phyloP scores from a whole-genome alignment of 2,797 vertebrate species.

The Enteromius radiatus region DNA sequence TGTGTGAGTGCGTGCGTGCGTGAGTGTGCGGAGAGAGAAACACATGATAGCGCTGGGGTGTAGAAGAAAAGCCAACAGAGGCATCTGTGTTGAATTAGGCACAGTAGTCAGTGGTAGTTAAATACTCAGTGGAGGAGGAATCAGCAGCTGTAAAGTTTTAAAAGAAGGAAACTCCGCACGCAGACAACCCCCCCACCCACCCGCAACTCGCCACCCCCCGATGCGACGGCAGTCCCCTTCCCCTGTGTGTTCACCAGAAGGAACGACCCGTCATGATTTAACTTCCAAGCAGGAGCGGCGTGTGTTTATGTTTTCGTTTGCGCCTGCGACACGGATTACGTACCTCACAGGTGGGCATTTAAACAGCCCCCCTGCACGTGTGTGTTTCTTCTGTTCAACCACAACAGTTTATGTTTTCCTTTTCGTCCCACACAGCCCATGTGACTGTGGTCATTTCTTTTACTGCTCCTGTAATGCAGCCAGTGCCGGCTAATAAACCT shows the following conservation, averaged over 20 bases:
- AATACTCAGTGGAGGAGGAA: conserved; percentile 77
- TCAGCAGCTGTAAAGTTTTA: conserved; percentile 78
- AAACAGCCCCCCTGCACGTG: conserved; percentile 44
- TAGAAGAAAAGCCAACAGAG: conserved; percentile 54
- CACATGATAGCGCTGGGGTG: conserved; percentile 45
- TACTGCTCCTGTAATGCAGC: conserved; percentile 48
- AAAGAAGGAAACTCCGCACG: conserved; percentile 77
- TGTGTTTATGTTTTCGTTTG: conserved; percentile 40
- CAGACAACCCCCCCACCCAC: conserved; percentile 51
- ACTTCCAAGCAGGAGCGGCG: conserved; percentile 8
- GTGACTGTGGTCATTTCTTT: conserved; percentile 46
- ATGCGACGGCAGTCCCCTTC: conserved; percentile 56
- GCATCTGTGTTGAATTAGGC: conserved; percentile 83
- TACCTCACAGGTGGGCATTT: conserved; percentile 41
- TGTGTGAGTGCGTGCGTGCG: conserved; percentile 38
- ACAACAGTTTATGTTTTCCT: conserved; percentile 49
- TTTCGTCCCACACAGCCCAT: conserved; percentile 31
- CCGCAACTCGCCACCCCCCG: conserved; percentile 6
- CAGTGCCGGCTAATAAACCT: conserved; percentile 44
- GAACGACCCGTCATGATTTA: conserved; percentile 29
- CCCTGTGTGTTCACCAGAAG: neutral
- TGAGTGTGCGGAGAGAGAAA: neutral
- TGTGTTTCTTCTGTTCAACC: conserved; percentile 36
- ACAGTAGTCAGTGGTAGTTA: conserved; percentile 78
- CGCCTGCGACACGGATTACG: conserved; percentile 23